Evolutionary conservation across 1,140 invertebrate species (phyloP), one percentile per base, ranked within the genome.

Genomic region (Ceratosolen fusciceps): DNA sequence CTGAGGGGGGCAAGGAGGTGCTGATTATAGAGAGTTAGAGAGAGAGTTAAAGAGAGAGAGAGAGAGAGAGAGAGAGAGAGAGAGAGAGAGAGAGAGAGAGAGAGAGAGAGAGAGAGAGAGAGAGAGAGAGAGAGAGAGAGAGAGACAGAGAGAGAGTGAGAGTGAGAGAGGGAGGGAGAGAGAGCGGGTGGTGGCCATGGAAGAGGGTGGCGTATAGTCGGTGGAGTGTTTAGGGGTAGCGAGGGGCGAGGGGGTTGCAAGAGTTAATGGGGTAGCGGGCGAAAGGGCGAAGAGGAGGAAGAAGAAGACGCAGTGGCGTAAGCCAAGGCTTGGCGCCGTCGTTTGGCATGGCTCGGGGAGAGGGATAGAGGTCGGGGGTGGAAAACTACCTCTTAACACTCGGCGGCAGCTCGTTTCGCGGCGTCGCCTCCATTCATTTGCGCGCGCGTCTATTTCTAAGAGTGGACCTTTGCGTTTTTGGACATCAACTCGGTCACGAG

Each of bases 311-410:
- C 9, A 56, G 52, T 29, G 31, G 76, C 79, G 79, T 70, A 81
- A 65, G 39, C 49, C 71, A 49, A 43, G 37, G 21, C 65, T 37
- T 1, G 43, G 26, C 26, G 68, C 0, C 39, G 24, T 0, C 31
- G n/a, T 0, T 14, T 2, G n/a, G n/a, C n/a, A n/a, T n/a, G n/a
- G n/a, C 16, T n/a, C n/a, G 70, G 26, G n/a, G 58, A 43, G 49
- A 39, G 43, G 39, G 21, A 68, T 19, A 21, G 3, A 26, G 21
- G 47, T 37, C 43, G 52, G 75, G 37, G 79, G 52, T 74, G 43
- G 31, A 71, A 79, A 81, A 79, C 84, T 83, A 82, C 83, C 84
- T 86, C 84, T 86, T 85, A 83, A 86, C 85, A 83, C 79, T 77
- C 72, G 58, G 24, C 56, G 52, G 29, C n/a, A 70, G 75, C 75